phyloP scores from a whole-genome alignment of 1,140 invertebrate genomes.

The Lepidostoma basale region DNA sequence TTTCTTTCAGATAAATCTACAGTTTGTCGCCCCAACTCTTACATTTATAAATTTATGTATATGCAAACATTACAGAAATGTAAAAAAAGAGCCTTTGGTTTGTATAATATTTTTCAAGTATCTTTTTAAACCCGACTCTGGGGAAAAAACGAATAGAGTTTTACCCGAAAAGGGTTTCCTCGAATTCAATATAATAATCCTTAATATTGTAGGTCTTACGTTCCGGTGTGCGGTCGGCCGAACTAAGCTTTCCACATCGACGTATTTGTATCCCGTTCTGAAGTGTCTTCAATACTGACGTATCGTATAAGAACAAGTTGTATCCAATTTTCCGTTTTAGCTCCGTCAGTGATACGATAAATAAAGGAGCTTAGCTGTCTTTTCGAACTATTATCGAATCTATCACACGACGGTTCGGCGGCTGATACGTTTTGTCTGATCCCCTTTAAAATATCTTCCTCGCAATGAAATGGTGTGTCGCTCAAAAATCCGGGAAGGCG shows the following conservation, averaged over 20 bases:
- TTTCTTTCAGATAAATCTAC: not conserved
- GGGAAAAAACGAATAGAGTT: not conserved
- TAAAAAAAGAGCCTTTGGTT: not conserved
- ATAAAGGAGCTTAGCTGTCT: slow-evolving; percentile 35
- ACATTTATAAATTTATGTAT: not conserved
- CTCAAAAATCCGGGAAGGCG: slow-evolving; percentile 23
- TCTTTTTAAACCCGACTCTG: not conserved
- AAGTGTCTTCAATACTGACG: not conserved
- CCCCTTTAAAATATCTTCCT: slow-evolving; percentile 35
- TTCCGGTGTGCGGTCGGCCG: slow-evolving; percentile 8
- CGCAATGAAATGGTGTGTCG: slow-evolving; percentile 37
- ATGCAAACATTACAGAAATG: not conserved
- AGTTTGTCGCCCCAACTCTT: not conserved
- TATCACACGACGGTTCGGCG: slow-evolving; percentile 36
- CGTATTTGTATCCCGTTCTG: not conserved
- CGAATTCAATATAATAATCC: slow-evolving; percentile 13
- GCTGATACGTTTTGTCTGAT: slow-evolving; percentile 36
- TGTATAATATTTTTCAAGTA: not conserved
- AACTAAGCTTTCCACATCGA: not conserved
- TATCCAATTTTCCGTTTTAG: slow-evolving; percentile 15
- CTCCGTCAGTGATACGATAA: slow-evolving; percentile 15
- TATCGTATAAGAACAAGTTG: slow-evolving; percentile 4
- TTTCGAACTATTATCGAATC: slow-evolving; percentile 40
- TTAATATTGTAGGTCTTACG: not conserved
- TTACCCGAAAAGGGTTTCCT: not conserved